Evolutionary conservation across 1,140 invertebrate species (phyloP), one percentile per base, ranked within the genome.

Genomic region (Achroia grisella): DNA sequence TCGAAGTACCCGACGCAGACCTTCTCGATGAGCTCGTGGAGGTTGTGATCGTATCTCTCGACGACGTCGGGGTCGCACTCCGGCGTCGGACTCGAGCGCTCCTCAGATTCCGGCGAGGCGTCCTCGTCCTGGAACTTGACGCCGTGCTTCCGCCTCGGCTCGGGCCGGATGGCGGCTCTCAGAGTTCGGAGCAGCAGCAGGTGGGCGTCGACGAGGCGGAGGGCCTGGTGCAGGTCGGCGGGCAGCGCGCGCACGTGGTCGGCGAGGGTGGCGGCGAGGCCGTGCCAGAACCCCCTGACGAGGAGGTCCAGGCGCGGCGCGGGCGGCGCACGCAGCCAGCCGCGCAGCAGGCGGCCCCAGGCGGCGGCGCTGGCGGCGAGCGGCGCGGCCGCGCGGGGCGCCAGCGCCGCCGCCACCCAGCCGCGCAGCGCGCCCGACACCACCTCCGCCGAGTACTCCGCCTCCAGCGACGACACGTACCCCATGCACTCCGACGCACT

Each of bases 401-500:
- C 0, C 8, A 1, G 42, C 11, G 6, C 71, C 56, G 13, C 56
- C 39, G 5, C 33, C 50, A 43, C 64, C 47, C 0, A 77, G 54
- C 73, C 76, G 77, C 1, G 57, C 56, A 74, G 73, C 4, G 55
- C 72, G 12, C 39, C 35, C 0, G 68, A 52, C 5, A 51, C 52
- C 0, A 68, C 31, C 35, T 66, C 71, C 10, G 53, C 35, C 5
- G 50, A 62, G 44, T 52, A 62, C 0, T 60, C 61, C 3, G 52
- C 8, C 4, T 55, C 15, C 10, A 65, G 66, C 11, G 50, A 39
- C 0, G 71, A 65, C 12, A 78, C 12, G 40, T 71, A 62, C 0
- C 69, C 49, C 23, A 81, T 23, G 27, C 69, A 76, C 8, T 75
- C 74, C 0, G 53, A 52, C n/a, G 77, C 10, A 23, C 52, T 66